phyloP scores from a whole-genome alignment of 1,140 invertebrate species.

The Anthonomus grandis region DNA sequence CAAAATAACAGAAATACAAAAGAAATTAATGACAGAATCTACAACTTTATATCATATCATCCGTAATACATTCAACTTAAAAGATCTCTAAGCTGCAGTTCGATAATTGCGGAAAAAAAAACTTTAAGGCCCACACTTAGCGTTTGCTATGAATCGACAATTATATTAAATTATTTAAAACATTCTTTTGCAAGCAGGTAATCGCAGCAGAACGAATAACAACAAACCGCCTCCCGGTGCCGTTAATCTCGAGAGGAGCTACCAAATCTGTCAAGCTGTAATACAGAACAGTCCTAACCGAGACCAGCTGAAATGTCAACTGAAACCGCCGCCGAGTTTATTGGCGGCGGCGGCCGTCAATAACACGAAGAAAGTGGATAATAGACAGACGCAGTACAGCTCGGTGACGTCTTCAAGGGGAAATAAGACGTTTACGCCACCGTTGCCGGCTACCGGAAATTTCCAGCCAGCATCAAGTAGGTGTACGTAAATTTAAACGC shows the following conservation, averaged over 20 bases:
- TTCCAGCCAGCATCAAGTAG: slow-evolving; percentile 38
- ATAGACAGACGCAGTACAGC: slow-evolving; percentile 35
- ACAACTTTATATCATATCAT: no score
- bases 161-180: no score
- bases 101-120: no score
- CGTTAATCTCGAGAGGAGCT: slow-evolving; percentile 88
- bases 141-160: no score
- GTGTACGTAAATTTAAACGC: slow-evolving; percentile 2
- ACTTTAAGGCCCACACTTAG: no score
- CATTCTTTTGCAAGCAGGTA: no score
- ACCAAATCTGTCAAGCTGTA: slow-evolving; percentile 93
- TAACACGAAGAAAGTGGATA: slow-evolving; percentile 44
- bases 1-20: no score
- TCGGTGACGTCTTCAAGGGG: slow-evolving; percentile 41
- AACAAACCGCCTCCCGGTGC: slow-evolving; percentile 79
- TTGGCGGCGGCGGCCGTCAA: slow-evolving; percentile 51
- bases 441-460: slow-evolving; percentile 42
- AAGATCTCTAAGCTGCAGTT: no score
- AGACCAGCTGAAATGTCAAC: slow-evolving; percentile 78
- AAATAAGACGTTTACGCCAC: slow-evolving; percentile 49
- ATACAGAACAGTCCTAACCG: slow-evolving; percentile 89
- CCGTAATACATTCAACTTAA: no score
- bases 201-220: slow-evolving; percentile 52
- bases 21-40: no score
- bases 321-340: slow-evolving; percentile 77